Evolutionary conservation across 2,888 invertebrate species (phyloP).

Genomic region (Andrena dorsata): DNA sequence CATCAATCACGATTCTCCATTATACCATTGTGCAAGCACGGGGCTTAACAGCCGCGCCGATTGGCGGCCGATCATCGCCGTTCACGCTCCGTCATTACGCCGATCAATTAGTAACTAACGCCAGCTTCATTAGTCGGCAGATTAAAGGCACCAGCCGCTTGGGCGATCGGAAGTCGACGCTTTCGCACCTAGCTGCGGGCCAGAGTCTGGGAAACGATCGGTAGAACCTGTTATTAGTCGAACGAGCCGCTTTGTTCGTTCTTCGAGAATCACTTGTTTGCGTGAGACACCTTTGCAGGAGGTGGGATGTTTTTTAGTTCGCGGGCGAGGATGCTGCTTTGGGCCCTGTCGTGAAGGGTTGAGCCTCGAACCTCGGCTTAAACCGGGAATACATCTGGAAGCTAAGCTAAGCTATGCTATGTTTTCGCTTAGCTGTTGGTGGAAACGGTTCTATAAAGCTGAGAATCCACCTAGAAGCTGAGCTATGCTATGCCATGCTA

Average conservation of each 20-base stretch:
- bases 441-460: too few relatives aligned
- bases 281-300: not conserved
- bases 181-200: conserved; percentile 46
- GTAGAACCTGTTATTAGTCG: conserved; percentile 21
- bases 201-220: conserved; percentile 27
- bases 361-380: too few relatives aligned
- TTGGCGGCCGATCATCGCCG: conserved; percentile 32
- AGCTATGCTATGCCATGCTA: too few relatives aligned
- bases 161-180: conserved; percentile 38
- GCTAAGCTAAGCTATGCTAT: too few relatives aligned
- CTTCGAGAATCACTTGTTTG: not conserved
- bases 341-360: not conserved
- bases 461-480: too few relatives aligned
- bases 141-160: conserved; percentile 30
- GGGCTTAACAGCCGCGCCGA: conserved; percentile 11
- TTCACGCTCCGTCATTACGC: conserved; percentile 52
- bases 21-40: conserved; percentile 31
- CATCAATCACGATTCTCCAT: conserved; percentile 45
- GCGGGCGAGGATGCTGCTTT: not conserved
- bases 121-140: conserved; percentile 40
- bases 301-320: not conserved
- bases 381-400: too few relatives aligned
- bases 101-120: conserved; percentile 44
- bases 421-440: too few relatives aligned
- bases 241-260: not conserved